A percentile compares a stretch with the other conserved stretches of the same genome.
Evolutionary conservation across 2,797 vertebrate genomes (phyloP).

Genomic region (Phataginus tetradactyla): DNA sequence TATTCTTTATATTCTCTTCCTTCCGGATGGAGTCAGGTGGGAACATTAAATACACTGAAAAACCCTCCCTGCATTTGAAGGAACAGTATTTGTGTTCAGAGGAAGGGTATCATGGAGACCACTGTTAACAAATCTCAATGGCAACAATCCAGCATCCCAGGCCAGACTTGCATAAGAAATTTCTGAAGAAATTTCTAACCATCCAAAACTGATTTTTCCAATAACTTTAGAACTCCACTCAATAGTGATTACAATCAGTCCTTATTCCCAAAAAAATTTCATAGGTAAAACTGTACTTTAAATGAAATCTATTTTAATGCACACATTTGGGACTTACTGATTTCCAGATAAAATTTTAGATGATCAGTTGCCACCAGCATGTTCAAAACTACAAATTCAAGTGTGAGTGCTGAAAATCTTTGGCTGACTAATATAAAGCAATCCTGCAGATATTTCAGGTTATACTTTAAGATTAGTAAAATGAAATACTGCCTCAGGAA

Average conservation of each 20-base stretch:
- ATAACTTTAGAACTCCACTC: background rate
- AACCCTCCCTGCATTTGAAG: background rate
- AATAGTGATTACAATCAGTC: background rate
- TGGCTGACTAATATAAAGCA: background rate
- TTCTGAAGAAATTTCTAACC: background rate
- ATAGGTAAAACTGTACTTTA: background rate
- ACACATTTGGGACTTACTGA: background rate
- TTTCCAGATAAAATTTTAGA: constrained; percentile 20
- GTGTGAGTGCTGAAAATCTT: background rate
- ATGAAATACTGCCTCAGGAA: background rate
- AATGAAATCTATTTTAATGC: constrained; percentile 2
- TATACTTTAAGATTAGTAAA: background rate
- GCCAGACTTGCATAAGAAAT: background rate
- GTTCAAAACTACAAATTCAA: background rate
- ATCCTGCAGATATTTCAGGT: background rate
- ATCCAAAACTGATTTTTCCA: background rate
- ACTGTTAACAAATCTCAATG: background rate
- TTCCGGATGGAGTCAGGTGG: constrained; percentile 9
- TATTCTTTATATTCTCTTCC: background rate
- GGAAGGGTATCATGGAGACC: background rate
- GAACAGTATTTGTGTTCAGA: background rate
- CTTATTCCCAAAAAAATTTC: background rate
- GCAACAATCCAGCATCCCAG: background rate
- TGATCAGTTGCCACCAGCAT: background rate
- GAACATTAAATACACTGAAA: background rate